These are phyloP conservation scores for Poeciliopsis gracilis DNA, from an alignment of 2,797 vertebrate species.

Conservation along the genomic window DNA sequence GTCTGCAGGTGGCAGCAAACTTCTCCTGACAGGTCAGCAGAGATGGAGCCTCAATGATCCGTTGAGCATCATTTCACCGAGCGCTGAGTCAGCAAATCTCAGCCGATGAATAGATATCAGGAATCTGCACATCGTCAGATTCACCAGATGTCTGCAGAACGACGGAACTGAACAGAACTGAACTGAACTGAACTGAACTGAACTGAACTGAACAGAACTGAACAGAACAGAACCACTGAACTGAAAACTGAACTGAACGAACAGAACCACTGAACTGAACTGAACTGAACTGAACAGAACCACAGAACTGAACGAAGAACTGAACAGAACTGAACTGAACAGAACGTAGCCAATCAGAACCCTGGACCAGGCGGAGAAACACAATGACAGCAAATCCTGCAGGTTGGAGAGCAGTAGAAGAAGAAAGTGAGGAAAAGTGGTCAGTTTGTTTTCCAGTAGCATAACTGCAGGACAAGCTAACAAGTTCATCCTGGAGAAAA, in stretches of 20 bases:
- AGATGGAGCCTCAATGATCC: conserved; percentile 27
- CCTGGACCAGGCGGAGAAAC: no score
- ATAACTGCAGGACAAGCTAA: no score
- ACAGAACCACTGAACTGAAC: no score
- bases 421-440: not conserved
- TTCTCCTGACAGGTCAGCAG: conserved; percentile 44
- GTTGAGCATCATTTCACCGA: not conserved
- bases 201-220: no score
- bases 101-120: not conserved
- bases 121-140: not conserved
- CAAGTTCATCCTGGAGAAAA: not conserved
- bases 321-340: not conserved
- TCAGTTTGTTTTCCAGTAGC: not conserved
- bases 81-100: conserved; percentile 4
- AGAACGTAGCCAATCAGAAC: no score
- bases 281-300: not conserved
- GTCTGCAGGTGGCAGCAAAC: conserved; percentile 57
- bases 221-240: no score
- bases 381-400: not conserved
- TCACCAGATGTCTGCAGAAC: not conserved
- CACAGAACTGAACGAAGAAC: no score
- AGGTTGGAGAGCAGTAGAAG: not conserved
- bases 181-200: not conserved
- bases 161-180: no score
- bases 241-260: no score